Conservation (phyloP, 2,888 invertebrate species). For the Luffia ferchaultella region DNA sequence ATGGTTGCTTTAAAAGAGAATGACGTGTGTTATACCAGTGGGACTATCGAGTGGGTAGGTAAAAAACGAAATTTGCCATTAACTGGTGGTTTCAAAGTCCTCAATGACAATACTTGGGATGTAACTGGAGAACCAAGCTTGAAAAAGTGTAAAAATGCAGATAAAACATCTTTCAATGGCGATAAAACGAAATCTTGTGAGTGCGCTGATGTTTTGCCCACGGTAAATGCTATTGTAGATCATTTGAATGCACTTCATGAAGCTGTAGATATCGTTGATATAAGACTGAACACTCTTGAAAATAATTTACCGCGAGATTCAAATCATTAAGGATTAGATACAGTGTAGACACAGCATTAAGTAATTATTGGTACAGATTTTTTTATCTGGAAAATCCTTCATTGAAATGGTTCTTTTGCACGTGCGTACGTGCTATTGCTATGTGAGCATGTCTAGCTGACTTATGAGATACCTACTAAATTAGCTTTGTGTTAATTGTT, state of each 20-base stretch:
- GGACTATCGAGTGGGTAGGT: conserved; percentile 56
- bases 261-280: conserved; percentile 61
- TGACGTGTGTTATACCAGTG: conserved; percentile 57
- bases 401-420: no score
- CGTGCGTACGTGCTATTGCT: no score
- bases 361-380: no score
- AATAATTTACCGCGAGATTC: no score
- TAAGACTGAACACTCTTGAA: conserved; percentile 61
- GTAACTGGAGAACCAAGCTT: conserved; percentile 20
- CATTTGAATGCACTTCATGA: conserved; percentile 65
- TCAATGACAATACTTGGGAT: conserved; percentile 25
- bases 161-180: conserved; percentile 20
- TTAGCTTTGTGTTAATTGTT: no score
- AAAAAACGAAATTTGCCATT: conserved; percentile 47
- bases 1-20: conserved; percentile 49
- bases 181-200: conserved; percentile 37
- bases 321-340: no score
- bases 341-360: no score
- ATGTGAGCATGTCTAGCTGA: no score
- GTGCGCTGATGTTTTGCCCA: conserved; percentile 51
- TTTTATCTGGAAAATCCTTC: no score
- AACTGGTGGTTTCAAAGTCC: conserved; percentile 51
- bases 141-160: conserved; percentile 26
- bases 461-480: no score
- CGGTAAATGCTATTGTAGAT: conserved; percentile 60